A percentile compares a stretch with the other conserved stretches of the same genome.
Evolutionary conservation across 2,888 invertebrate species (phyloP).

Genomic region (Aleiodes alternator): DNA sequence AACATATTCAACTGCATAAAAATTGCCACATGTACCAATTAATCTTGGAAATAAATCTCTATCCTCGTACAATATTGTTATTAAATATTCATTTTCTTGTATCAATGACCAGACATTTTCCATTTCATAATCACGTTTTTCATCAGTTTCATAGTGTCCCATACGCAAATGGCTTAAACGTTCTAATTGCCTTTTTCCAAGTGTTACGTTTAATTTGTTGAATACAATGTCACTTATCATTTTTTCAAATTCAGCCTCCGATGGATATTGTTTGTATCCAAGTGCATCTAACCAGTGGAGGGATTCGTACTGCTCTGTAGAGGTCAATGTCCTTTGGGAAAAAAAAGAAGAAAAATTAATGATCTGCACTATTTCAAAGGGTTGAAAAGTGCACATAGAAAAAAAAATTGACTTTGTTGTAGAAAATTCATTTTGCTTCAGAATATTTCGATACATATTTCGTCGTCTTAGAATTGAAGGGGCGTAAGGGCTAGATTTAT

Average conservation of each 20-base stretch:
- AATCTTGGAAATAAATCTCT: constrained; percentile 81
- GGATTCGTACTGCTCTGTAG: constrained; percentile 73
- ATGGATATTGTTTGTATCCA: constrained; percentile 76
- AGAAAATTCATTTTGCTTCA: no score
- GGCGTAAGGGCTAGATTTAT: no score
- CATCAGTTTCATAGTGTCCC: constrained; percentile 73
- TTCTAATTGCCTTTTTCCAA: constrained; percentile 76
- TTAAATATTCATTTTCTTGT: constrained; percentile 82
- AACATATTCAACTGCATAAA: constrained; percentile 82
- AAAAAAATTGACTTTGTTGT: no score
- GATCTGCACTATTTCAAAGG: neutral
- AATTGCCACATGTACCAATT: constrained; percentile 81
- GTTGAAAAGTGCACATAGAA: neutral
- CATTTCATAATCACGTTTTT: constrained; percentile 77
- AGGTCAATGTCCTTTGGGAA: constrained; percentile 64
- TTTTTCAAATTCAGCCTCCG: constrained; percentile 77
- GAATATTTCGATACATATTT: no score
- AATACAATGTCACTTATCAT: constrained; percentile 77
- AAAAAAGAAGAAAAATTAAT: neutral
- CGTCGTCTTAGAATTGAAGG: no score
- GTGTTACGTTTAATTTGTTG: constrained; percentile 77
- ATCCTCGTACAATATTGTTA: constrained; percentile 79
- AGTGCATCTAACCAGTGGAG: constrained; percentile 75
- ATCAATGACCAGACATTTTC: constrained; percentile 81
- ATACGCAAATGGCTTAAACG: constrained; percentile 76